These are phyloP conservation scores for Anseranas semipalmata DNA, from an alignment of 2,113 vertebrate genomes.

Conservation along the genomic window DNA sequence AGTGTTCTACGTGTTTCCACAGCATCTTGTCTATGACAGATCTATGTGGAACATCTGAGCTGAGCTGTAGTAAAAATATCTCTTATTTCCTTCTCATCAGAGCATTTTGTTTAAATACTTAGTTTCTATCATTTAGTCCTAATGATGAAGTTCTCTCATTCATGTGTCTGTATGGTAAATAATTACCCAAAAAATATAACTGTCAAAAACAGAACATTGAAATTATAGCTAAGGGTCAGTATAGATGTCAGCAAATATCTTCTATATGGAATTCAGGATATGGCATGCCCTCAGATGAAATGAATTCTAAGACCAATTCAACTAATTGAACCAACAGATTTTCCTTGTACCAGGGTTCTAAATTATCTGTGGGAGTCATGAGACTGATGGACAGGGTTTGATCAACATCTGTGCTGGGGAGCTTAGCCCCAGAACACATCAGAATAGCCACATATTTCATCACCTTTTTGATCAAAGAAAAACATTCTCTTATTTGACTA, in stretches of 20 bases:
- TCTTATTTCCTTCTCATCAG: not conserved
- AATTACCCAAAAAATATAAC: not conserved
- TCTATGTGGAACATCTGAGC: not conserved
- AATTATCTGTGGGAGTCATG: not conserved
- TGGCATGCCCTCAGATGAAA: not conserved
- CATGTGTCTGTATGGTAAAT: not conserved
- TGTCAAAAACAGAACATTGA: not conserved
- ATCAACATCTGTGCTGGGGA: slow-evolving; percentile 17
- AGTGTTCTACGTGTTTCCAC: not conserved
- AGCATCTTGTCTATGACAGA: not conserved
- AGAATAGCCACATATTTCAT: slow-evolving; percentile 44
- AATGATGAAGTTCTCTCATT: not conserved
- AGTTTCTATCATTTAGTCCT: not conserved
- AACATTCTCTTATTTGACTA: slow-evolving; percentile 19
- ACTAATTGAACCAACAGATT: not conserved
- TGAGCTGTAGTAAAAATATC: not conserved
- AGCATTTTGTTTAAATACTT: not conserved
- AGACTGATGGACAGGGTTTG: not conserved
- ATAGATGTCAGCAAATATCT: not conserved
- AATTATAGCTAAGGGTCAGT: not conserved
- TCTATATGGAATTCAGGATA: not conserved
- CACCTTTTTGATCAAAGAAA: slow-evolving; percentile 41
- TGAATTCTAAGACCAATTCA: not conserved
- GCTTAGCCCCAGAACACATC: not conserved
- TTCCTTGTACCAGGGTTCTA: not conserved